phyloP scores from a whole-genome alignment of 2,797 vertebrate genomes.

The Decapterus maruadsi region DNA sequence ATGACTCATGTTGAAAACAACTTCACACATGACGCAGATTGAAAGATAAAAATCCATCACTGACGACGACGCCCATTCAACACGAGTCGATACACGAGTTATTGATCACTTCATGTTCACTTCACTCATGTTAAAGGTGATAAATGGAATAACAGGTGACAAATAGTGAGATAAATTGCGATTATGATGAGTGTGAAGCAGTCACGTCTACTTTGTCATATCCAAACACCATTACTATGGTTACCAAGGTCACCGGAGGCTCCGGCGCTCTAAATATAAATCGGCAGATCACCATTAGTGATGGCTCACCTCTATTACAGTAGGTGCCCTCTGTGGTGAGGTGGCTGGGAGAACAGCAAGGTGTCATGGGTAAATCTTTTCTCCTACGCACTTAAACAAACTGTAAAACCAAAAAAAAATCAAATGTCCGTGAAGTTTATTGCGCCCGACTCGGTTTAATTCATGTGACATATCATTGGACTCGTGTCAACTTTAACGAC shows the following conservation, averaged over 20 bases:
- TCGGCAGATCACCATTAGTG: conserved; percentile 31
- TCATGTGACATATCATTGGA: not conserved
- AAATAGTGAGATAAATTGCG: conserved; percentile 1
- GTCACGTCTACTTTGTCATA: conserved; percentile 36
- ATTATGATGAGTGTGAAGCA: conserved; percentile 16
- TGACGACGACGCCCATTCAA: not conserved
- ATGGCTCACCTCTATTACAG: conserved; percentile 61
- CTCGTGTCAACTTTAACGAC: conserved; percentile 4
- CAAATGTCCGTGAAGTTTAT: conserved; percentile 1
- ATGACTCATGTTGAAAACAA: conserved; percentile 52
- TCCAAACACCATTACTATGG: conserved; percentile 65
- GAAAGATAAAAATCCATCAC: conserved; percentile 29
- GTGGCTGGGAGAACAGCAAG: conserved; percentile 35
- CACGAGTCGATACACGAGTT: not conserved
- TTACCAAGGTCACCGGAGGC: conserved; percentile 65
- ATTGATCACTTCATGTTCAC: not conserved
- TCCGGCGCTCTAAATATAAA: conserved; percentile 64
- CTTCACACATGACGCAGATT: conserved; percentile 28
- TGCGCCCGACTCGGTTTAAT: not conserved
- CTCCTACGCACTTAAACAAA: not conserved
- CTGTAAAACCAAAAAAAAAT: conserved; percentile 22
- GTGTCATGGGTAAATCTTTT: conserved; percentile 35
- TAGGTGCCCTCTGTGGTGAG: conserved; percentile 38
- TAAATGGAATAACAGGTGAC: not conserved
- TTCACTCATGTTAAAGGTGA: not conserved